phyloP scores from a whole-genome alignment of 2,888 invertebrate species.

The Mayetiola destructor region DNA sequence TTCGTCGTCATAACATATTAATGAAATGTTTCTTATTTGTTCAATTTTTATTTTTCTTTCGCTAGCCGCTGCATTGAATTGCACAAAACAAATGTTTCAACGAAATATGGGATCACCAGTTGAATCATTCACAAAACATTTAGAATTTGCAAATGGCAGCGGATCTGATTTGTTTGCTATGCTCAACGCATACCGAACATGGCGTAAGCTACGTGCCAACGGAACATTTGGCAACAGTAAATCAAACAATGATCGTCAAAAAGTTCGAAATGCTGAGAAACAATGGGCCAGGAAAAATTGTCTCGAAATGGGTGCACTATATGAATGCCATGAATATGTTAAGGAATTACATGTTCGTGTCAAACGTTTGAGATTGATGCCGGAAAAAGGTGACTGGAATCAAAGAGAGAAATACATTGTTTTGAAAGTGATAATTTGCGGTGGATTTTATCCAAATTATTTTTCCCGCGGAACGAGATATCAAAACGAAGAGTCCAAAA shows the following conservation, averaged over 20 bases:
- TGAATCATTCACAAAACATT: conserved; percentile 56
- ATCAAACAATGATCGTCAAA: background rate
- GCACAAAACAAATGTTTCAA: conserved; percentile 61
- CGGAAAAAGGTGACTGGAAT: conserved; percentile 33
- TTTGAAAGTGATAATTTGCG: conserved; percentile 43
- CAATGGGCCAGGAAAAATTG: conserved; percentile 35
- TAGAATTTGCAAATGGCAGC: conserved; percentile 69
- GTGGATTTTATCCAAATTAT: conserved; percentile 86
- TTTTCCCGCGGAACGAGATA: conserved; percentile 46
- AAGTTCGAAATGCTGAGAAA: conserved; percentile 56
- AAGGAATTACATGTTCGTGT: conserved; percentile 54
- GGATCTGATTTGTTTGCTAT: conserved; percentile 70
- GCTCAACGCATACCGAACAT: conserved; percentile 61
- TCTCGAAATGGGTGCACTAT: conserved; percentile 54
- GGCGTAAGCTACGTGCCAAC: conserved; percentile 1
- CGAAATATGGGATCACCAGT: conserved; percentile 54
- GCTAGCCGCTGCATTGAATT: conserved; percentile 63
- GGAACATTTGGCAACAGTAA: background rate
- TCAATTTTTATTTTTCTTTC: conserved; percentile 21
- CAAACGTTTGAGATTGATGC: conserved; percentile 42
- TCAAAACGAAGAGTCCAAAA: too few species aligned
- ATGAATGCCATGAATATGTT: conserved; percentile 57
- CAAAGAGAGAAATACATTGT: conserved; percentile 43
- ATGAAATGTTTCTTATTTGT: too few species aligned
- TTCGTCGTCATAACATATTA: too few species aligned